A percentile compares a stretch with the other conserved stretches of the same genome.
Conservation (phyloP, 1,140 invertebrate species). For the Hyles vespertilio region DNA sequence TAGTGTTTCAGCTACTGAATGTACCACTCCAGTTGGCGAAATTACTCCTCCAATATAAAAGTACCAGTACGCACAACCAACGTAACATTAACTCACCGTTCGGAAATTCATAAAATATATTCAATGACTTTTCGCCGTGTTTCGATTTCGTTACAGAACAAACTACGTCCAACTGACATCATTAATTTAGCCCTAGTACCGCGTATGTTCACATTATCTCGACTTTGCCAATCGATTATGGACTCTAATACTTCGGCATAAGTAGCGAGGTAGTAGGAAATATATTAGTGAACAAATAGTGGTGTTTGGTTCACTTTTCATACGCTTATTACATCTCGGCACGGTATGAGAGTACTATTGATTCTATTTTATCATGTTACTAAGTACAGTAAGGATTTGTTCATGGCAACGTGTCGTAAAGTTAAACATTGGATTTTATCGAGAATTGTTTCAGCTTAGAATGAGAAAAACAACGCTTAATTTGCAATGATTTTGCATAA, state of each 20-base stretch:
- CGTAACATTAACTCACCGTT: too few species aligned
- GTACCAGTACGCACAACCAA: too few species aligned
- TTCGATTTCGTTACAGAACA: constrained; percentile 44
- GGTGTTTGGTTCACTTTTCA: constrained; percentile 45
- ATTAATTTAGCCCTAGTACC: constrained; percentile 45
- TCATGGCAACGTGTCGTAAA: background rate
- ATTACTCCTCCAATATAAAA: too few species aligned
- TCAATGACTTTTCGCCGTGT: constrained; percentile 1
- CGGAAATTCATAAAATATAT: too few species aligned
- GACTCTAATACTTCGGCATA: constrained; percentile 26
- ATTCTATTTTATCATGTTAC: constrained; percentile 42
- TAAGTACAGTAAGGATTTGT: constrained; percentile 9
- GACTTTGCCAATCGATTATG: constrained; percentile 16
- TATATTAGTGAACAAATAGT: constrained; percentile 43
- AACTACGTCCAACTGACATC: constrained; percentile 48
- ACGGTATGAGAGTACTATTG: constrained; percentile 52
- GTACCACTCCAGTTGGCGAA: too few species aligned
- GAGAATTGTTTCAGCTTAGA: too few species aligned
- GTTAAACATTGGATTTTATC: background rate
- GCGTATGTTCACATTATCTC: constrained; percentile 20
- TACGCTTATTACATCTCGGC: constrained; percentile 55
- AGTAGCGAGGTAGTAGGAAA: constrained; percentile 15
- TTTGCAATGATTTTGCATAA: too few species aligned
- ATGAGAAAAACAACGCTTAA: too few species aligned
- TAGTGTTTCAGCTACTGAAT: too few species aligned